phyloP scores from a whole-genome alignment of 1,140 invertebrate genomes.

The Tigriopus japonicus region DNA sequence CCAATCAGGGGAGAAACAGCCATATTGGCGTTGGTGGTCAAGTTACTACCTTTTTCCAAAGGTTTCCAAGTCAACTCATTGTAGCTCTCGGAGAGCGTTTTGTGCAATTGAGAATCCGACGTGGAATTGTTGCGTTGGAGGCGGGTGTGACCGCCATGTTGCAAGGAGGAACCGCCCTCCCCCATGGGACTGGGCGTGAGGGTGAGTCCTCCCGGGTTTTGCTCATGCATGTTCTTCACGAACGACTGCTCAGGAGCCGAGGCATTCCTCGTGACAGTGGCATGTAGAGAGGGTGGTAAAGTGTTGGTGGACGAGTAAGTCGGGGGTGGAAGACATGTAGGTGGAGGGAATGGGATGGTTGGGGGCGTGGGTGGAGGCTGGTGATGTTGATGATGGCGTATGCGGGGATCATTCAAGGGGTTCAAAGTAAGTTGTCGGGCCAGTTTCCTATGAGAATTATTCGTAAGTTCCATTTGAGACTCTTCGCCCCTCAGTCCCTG shows the following conservation, averaged over 20 bases:
- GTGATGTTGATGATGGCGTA: slow-evolving; percentile 18
- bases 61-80: neutral
- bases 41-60: too few relatives aligned
- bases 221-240: slow-evolving; percentile 25
- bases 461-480: slow-evolving; percentile 2
- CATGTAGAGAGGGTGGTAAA: slow-evolving; percentile 23
- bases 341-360: slow-evolving; percentile 13
- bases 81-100: slow-evolving; percentile 18
- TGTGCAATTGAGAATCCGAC: slow-evolving; percentile 25
- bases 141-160: slow-evolving; percentile 19
- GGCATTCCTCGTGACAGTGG: slow-evolving; percentile 48
- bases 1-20: slow-evolving; percentile 6
- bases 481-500: slow-evolving; percentile 14
- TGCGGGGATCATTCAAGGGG: slow-evolving; percentile 17
- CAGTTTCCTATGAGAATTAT: neutral
- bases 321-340: neutral
- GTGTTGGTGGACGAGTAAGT: too few relatives aligned
- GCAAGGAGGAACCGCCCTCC: slow-evolving; percentile 12
- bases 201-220: too few relatives aligned
- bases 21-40: neutral
- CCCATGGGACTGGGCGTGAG: slow-evolving; percentile 14
- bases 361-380: neutral
- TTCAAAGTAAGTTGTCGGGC: slow-evolving; percentile 18
- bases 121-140: slow-evolving; percentile 23
- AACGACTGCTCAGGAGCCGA: slow-evolving; percentile 50